These are phyloP conservation scores for Myoxocephalus aenaeus DNA, from an alignment of 2,797 vertebrate genomes.

Conservation along the genomic window DNA sequence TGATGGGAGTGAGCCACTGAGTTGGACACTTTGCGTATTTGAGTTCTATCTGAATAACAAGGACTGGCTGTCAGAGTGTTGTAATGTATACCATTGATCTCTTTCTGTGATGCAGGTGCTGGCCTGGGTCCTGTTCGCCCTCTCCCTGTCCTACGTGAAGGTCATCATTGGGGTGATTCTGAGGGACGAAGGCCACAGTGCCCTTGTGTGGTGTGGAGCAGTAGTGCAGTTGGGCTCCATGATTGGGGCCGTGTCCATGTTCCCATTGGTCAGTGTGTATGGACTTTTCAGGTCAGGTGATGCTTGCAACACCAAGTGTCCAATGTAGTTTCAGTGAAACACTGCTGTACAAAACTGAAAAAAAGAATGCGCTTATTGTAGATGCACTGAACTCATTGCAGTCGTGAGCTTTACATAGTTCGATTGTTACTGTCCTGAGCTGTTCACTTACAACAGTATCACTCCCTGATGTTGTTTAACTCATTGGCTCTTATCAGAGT, in stretches of 20 bases:
- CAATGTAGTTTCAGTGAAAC: slow-evolving; percentile 51
- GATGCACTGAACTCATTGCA: slow-evolving; percentile 28
- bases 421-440: slow-evolving; percentile 19
- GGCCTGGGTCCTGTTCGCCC: slow-evolving; percentile 86
- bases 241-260: slow-evolving; percentile 87
- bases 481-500: background rate
- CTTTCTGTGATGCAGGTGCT: slow-evolving; percentile 78
- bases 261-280: slow-evolving; percentile 86
- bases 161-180: slow-evolving; percentile 88
- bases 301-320: slow-evolving; percentile 85
- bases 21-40: background rate
- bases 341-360: slow-evolving; percentile 23
- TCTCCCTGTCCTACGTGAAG: slow-evolving; percentile 88
- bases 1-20: background rate
- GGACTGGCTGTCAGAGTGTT: background rate
- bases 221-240: slow-evolving; percentile 90
- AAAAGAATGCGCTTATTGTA: slow-evolving; percentile 29
- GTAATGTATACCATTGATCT: background rate
- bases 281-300: slow-evolving; percentile 85
- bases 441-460: background rate
- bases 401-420: slow-evolving; percentile 36
- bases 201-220: slow-evolving; percentile 90
- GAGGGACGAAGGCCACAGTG: slow-evolving; percentile 87
- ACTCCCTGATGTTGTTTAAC: slow-evolving; percentile 1
- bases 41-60: background rate